phyloP scores from a whole-genome alignment of 2,888 invertebrate species.

The Lordiphosa fenestrarum region DNA sequence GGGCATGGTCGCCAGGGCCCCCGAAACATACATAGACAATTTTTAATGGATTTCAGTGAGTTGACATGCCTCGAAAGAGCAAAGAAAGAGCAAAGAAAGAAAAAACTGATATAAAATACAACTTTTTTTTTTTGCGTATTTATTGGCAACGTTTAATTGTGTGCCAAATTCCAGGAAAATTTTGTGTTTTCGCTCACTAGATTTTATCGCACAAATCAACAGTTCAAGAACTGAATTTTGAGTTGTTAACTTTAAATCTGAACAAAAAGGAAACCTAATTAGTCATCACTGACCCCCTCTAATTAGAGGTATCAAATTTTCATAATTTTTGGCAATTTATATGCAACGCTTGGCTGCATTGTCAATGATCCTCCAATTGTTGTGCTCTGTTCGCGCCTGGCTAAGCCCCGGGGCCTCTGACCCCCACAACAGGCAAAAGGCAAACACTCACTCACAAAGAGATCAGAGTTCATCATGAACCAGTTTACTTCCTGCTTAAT shows the following conservation, averaged over 20 bases:
- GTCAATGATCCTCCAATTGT: slow-evolving; percentile 23
- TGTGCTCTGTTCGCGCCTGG: slow-evolving; percentile 19
- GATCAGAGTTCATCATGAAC: slow-evolving; percentile 29
- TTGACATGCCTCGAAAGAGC: slow-evolving; percentile 45
- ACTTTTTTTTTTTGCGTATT: no score
- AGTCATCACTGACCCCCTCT: slow-evolving; percentile 43
- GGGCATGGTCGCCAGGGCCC: slow-evolving; percentile 66
- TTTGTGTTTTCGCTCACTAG: no score
- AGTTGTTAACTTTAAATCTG: slow-evolving; percentile 12
- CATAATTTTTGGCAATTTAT: slow-evolving; percentile 60
- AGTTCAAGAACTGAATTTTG: slow-evolving; percentile 8
- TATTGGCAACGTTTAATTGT: neutral
- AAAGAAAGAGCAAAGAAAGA: no score
- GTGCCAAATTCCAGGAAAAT: no score
- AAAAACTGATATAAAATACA: neutral
- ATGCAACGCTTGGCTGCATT: slow-evolving; percentile 53
- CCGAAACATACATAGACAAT: slow-evolving; percentile 34
- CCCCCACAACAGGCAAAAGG: slow-evolving; percentile 23
- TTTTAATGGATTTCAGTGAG: slow-evolving; percentile 63
- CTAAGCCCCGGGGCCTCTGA: slow-evolving; percentile 22
- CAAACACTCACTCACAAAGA: slow-evolving; percentile 23
- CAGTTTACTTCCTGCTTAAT: slow-evolving; percentile 51
- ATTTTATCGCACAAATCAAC: slow-evolving; percentile 36
- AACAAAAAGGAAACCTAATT: slow-evolving; percentile 27
- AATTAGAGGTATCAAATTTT: slow-evolving; percentile 51